Base-by-base conservation (phyloP, 2,797 vertebrate genomes). In the Periparus ater region DNA sequence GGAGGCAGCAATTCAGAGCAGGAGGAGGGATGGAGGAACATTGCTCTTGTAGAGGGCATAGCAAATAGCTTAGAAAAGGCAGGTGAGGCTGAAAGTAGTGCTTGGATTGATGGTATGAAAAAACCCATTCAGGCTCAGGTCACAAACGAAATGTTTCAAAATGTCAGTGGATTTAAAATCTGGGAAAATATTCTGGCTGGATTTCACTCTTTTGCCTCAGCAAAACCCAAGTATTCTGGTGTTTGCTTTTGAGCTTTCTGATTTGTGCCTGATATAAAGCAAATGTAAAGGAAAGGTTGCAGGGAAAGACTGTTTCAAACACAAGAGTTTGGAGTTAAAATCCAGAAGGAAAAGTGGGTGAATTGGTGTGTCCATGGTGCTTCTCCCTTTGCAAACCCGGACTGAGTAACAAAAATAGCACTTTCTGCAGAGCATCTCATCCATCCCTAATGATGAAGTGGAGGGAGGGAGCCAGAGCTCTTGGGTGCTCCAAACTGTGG, bases 221-320 rank as follows among this genome's bases (percentile, higher is more conserved):
- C 72, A 34, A 48, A 91, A 91, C 63, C 89, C 5, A 38, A 92
- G 65, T 42, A 76, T 48, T 44, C 75, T 80, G 66, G 23, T 96
- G 89, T 96, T 96, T 96, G 94, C 94, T 94, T 87, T 96, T 76
- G 82, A 67, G 95, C 85, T 85, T 85, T 89, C 85, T 40, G 93
- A 29, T 84, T 88, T 92, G 70, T 6, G 30, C 48, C 81, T 70
- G 89, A 38, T 63, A 58, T 18, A 94, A 95, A 96, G 87, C 94
- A 95, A 96, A 96, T 47, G 92, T 44, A 91, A 87, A 92, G 91
- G 92, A 95, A 96, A 94, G 96, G 94, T 92, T 96, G 93, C 47
- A 17, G 81, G 2, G 0, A 74, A 93, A 91, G 85, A 80, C 89
- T 88, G 78, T 89, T 92, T 93, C 68, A 92, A 76, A 79, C 63